Conservation (phyloP, 2,888 invertebrate genomes). For the Drosophila mimetica region DNA sequence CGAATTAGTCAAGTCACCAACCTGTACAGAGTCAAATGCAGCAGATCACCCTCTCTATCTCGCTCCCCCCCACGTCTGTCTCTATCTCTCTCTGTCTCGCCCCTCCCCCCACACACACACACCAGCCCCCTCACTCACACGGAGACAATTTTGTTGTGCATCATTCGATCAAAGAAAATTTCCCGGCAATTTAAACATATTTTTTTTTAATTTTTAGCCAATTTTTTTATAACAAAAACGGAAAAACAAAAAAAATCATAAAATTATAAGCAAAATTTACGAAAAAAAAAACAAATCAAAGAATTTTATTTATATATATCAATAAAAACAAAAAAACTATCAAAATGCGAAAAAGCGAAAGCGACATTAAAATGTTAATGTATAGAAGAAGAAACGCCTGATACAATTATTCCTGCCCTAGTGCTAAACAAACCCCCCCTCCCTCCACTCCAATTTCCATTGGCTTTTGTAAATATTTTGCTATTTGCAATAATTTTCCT, state of each 20-base stretch:
- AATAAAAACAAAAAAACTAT: constrained; percentile 43
- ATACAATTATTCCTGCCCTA: constrained; percentile 7
- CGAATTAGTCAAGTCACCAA: constrained; percentile 72
- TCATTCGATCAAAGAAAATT: constrained; percentile 26
- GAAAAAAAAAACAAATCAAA: constrained; percentile 33
- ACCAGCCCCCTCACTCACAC: constrained; percentile 35
- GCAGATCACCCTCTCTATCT: constrained; percentile 27
- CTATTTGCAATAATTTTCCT: constrained; percentile 48
- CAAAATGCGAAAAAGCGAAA: constrained; percentile 12
- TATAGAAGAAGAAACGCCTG: constrained; percentile 18
- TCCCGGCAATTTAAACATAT: constrained; percentile 47
- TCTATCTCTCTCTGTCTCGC: constrained; percentile 5
- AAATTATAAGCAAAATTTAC: constrained; percentile 49
- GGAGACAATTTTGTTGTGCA: constrained; percentile 31
- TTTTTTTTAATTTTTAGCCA: constrained; percentile 52
- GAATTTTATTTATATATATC: constrained; percentile 71
- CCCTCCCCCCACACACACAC: constrained; percentile 11
- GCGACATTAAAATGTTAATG: constrained; percentile 13
- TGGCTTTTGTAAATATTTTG: constrained; percentile 71
- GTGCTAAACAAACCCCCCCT: not conserved
- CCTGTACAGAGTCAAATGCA: constrained; percentile 70
- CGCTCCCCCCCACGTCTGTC: not conserved
- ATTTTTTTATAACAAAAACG: constrained; percentile 53
- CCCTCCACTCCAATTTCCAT: constrained; percentile 9
- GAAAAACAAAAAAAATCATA: constrained; percentile 31